These are phyloP conservation scores for Montipora sp. DNA, from an alignment of 64 coral and sea anemone species.

Conservation along the genomic window DNA sequence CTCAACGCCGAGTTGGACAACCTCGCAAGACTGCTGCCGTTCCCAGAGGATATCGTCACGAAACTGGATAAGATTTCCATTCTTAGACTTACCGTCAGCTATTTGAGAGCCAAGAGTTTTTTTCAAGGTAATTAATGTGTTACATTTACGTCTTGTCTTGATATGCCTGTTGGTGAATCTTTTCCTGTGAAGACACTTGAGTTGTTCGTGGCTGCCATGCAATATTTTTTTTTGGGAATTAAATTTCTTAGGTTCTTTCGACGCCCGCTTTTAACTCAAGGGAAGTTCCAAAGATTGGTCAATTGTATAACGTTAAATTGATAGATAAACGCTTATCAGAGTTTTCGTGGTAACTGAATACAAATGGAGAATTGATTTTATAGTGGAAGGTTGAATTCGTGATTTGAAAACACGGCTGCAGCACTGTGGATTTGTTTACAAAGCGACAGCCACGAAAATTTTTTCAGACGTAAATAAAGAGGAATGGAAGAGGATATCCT, in stretches of 20 bases:
- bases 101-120: conserved; percentile 98
- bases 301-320: conserved; percentile 26
- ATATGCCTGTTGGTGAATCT: conserved; percentile 30
- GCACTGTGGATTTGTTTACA: not conserved
- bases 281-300: not conserved
- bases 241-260: not conserved
- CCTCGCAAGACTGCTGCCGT: conserved; percentile 94
- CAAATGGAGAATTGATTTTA: not conserved
- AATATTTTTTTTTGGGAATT: not conserved
- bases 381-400: conserved; percentile 1
- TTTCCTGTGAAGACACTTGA: conserved; percentile 8
- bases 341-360: conserved; percentile 2
- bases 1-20: conserved; percentile 99
- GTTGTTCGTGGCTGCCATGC: conserved; percentile 30
- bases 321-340: conserved; percentile 17
- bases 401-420: not conserved
- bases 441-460: conserved; percentile 35
- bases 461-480: conserved; percentile 49
- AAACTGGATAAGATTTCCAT: conserved; percentile 99
- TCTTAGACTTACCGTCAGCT: conserved; percentile 99
- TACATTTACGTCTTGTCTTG: conserved; percentile 6
- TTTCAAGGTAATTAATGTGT: conserved; percentile 93
- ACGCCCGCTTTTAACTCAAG: not conserved
- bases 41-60: conserved; percentile 97
- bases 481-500: conserved; percentile 80